phyloP scores from a whole-genome alignment of 2,113 vertebrate genomes.

The Isurus oxyrinchus region DNA sequence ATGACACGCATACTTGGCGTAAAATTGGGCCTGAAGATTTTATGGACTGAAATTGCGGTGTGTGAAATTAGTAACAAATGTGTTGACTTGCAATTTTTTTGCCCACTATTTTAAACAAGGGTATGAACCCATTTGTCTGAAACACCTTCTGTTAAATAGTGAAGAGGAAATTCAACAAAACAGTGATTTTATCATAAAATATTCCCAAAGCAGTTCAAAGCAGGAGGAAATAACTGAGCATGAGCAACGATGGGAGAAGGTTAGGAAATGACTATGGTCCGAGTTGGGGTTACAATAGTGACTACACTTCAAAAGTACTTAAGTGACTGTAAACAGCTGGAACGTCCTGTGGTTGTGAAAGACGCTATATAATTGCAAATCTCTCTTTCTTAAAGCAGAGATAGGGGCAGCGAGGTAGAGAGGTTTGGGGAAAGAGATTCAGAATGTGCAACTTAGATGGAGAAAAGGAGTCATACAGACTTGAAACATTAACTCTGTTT shows the following conservation, averaged over 20 bases:
- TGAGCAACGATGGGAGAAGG: background rate
- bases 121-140: background rate
- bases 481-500: too few relatives aligned
- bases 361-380: background rate
- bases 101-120: background rate
- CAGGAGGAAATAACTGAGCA: background rate
- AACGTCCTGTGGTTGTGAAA: background rate
- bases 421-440: background rate
- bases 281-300: background rate
- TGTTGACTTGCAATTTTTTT: constrained; percentile 3
- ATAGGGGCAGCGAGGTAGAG: background rate
- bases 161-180: background rate
- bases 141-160: background rate
- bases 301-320: background rate
- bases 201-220: background rate
- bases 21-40: constrained; percentile 24
- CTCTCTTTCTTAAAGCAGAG: background rate
- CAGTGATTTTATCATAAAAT: background rate
- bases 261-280: background rate
- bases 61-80: constrained; percentile 33
- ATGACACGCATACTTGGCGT: constrained; percentile 2
- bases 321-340: background rate
- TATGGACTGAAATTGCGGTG: constrained; percentile 2
- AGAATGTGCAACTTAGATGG: background rate
- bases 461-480: background rate